phyloP scores from a whole-genome alignment of 1,140 invertebrate genomes.

The Temnothorax curvispinosus region DNA sequence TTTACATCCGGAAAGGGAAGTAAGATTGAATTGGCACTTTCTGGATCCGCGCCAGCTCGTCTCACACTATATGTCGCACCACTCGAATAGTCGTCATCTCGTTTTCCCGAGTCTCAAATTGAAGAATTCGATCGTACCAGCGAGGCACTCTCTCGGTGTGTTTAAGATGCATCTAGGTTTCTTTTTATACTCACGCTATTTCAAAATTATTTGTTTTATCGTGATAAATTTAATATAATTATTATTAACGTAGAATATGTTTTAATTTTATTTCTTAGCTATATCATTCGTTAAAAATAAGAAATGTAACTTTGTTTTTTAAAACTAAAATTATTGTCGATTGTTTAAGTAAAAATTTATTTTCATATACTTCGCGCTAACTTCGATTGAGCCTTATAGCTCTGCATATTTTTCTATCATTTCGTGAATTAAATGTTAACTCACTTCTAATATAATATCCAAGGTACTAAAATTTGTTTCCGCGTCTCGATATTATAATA shows the following conservation, averaged over 20 bases:
- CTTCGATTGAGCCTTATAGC: not conserved
- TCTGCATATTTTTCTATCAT: not conserved
- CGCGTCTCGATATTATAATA: not conserved
- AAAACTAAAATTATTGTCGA: not conserved
- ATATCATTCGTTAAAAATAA: not conserved
- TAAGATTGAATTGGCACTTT: constrained; percentile 78
- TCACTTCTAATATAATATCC: not conserved
- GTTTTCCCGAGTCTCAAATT: constrained; percentile 76
- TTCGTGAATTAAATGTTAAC: not conserved
- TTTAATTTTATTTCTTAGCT: not conserved
- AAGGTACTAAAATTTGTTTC: not conserved
- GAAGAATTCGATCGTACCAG: constrained; percentile 66
- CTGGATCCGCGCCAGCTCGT: constrained; percentile 75
- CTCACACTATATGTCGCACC: constrained; percentile 62
- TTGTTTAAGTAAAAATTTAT: not conserved
- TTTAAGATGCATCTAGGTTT: constrained; percentile 15
- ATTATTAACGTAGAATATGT: not conserved
- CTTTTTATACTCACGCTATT: constrained; percentile 17
- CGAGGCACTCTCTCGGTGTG: constrained; percentile 43
- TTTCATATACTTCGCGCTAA: not conserved
- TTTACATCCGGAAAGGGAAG: constrained; percentile 69
- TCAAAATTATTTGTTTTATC: not conserved
- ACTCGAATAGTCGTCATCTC: constrained; percentile 70
- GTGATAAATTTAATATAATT: not conserved
- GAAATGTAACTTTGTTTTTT: not conserved